Conservation (phyloP, 92 coral and sea anemone genomes). For the Umimayanthus chanpuru region DNA sequence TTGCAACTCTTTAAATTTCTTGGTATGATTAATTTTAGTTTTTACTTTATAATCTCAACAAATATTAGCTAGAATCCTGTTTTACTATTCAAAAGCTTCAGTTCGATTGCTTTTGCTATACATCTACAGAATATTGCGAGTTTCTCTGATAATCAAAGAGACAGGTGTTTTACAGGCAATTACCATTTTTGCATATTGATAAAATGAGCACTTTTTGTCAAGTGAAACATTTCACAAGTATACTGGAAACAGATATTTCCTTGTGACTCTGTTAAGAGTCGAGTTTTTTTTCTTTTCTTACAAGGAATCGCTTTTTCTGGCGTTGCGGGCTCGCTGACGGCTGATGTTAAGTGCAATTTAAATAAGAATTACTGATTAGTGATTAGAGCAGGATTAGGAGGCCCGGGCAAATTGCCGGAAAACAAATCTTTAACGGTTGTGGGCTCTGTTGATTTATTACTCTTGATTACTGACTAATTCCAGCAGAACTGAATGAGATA, state of each 20-base stretch:
- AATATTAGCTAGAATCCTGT: neutral
- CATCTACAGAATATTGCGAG: neutral
- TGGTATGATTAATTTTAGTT: too few species aligned
- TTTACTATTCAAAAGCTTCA: neutral
- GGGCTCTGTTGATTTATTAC: constrained; percentile 18
- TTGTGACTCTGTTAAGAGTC: neutral
- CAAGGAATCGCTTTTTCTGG: neutral
- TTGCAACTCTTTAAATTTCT: neutral
- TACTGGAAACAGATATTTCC: neutral
- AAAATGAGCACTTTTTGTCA: neutral
- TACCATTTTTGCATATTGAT: constrained; percentile 25
- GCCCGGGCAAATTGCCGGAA: constrained; percentile 13
- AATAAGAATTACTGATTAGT: neutral
- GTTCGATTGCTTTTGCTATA: constrained; percentile 5
- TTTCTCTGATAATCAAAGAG: neutral
- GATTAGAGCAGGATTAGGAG: constrained; percentile 19
- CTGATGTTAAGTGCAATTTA: neutral
- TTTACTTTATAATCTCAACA: neutral
- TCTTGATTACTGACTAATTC: constrained; percentile 18
- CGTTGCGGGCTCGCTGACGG: neutral
- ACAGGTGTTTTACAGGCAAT: constrained; percentile 28
- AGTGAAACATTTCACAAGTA: constrained; percentile 1
- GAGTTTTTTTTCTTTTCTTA: neutral
- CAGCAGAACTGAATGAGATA: neutral
- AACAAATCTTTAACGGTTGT: constrained; percentile 23